A percentile compares a stretch with the other conserved stretches of the same genome.
phyloP scores from a whole-genome alignment of 2,113 vertebrate genomes.

The Spilogale gracilis region DNA sequence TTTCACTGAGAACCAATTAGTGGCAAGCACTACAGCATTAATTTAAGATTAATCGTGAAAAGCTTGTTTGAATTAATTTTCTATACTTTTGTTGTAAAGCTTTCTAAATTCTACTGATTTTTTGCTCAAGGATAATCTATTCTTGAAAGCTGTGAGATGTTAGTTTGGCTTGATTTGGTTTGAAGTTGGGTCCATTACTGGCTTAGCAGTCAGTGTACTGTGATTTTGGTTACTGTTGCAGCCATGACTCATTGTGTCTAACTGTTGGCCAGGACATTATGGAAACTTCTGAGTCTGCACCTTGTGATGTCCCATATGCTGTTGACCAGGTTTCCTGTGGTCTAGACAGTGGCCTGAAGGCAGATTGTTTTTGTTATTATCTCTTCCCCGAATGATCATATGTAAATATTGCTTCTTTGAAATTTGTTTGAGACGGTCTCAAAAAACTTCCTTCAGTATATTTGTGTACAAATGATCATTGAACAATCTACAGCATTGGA shows the following conservation, averaged over 20 bases:
- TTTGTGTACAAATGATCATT: background rate
- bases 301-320: conserved; percentile 43
- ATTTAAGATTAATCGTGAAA: background rate
- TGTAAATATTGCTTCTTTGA: conserved; percentile 30
- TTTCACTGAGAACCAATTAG: background rate
- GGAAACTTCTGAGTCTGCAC: conserved; percentile 61
- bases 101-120: conserved; percentile 13
- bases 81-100: background rate
- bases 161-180: background rate
- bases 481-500: background rate
- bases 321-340: conserved; percentile 65
- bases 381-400: background rate
- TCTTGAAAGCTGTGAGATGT: background rate
- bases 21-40: background rate
- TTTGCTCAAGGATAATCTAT: conserved; percentile 2
- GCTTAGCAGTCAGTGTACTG: background rate
- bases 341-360: conserved; percentile 71
- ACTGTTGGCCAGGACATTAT: background rate
- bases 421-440: background rate
- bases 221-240: background rate
- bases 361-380: conserved; percentile 37
- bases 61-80: conserved; percentile 12
- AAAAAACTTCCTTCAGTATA: background rate
- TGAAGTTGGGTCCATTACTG: background rate
- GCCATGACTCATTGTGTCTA: conserved; percentile 58